A percentile compares a stretch with the other conserved stretches of the same genome.
Evolutionary conservation across 2,888 invertebrate genomes (phyloP).

Genomic region (Agriopis marginaria): DNA sequence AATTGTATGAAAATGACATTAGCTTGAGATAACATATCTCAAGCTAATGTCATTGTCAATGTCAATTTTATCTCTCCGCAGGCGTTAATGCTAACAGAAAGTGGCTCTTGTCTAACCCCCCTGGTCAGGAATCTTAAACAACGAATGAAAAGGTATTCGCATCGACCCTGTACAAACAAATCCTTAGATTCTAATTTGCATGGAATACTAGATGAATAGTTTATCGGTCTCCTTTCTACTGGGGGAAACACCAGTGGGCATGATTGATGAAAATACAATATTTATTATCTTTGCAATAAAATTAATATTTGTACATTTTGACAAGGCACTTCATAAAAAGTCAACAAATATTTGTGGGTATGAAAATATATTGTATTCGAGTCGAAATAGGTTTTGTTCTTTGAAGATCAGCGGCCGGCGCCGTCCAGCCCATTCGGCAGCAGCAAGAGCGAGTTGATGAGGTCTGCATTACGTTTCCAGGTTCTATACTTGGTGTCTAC

Average conservation of each 20-base stretch:
- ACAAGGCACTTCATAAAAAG: slow-evolving; percentile 30
- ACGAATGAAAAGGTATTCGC: too few species aligned
- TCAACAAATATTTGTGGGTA: slow-evolving; percentile 1
- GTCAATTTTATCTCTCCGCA: too few species aligned
- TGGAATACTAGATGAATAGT: too few species aligned
- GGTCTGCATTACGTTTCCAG: slow-evolving; percentile 89
- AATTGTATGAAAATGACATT: too few species aligned
- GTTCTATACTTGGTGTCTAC: slow-evolving; percentile 66
- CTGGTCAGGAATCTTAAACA: too few species aligned
- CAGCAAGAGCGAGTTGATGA: slow-evolving; percentile 91
- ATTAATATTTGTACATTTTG: slow-evolving; percentile 12
- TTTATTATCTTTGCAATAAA: not conserved
- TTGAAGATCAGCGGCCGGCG: slow-evolving; percentile 86
- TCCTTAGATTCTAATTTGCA: too few species aligned
- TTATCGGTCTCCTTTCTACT: too few species aligned
- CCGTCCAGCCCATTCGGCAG: slow-evolving; percentile 91
- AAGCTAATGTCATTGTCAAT: too few species aligned
- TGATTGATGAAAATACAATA: not conserved
- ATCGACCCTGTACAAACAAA: too few species aligned
- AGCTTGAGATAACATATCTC: too few species aligned
- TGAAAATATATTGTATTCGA: slow-evolving; percentile 17
- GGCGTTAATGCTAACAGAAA: too few species aligned
- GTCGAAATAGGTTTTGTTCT: not conserved
- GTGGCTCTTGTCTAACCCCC: too few species aligned
- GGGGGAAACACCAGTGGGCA: not conserved